Evolutionary conservation across 2,797 vertebrate genomes (phyloP).

Genomic region (Picus viridis): DNA sequence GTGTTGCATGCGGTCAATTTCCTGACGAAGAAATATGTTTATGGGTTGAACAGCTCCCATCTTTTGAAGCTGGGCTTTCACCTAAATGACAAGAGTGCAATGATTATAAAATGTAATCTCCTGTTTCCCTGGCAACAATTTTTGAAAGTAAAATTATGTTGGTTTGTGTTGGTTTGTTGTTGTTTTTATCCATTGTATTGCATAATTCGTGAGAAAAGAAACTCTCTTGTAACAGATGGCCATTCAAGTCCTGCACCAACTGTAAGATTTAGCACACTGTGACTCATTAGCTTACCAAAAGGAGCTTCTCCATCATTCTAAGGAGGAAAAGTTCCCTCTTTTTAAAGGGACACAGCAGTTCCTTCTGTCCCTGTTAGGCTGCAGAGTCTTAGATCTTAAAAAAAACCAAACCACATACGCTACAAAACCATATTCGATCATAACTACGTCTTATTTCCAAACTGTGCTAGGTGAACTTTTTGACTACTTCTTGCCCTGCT

Average conservation of each 20-base stretch:
- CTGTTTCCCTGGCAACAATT: neutral
- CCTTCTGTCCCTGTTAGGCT: neutral
- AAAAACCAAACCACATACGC: neutral
- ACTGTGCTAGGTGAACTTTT: neutral
- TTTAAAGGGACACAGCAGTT: slow-evolving; percentile 8
- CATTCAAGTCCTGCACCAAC: neutral
- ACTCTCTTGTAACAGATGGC: slow-evolving; percentile 21
- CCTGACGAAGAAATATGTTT: slow-evolving; percentile 88
- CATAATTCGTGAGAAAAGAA: neutral
- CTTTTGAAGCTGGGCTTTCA: slow-evolving; percentile 82
- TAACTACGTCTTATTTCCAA: neutral
- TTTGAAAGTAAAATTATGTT: slow-evolving; percentile 9
- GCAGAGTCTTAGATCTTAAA: neutral
- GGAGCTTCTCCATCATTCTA: neutral
- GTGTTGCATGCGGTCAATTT: slow-evolving; percentile 87
- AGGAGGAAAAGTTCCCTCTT: slow-evolving; percentile 15
- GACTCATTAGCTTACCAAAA: slow-evolving; percentile 48
- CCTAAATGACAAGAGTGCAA: slow-evolving; percentile 66
- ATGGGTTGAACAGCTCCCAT: slow-evolving; percentile 86
- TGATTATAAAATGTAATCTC: neutral
- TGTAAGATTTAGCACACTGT: slow-evolving; percentile 27
- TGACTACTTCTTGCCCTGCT: neutral
- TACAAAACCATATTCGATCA: neutral
- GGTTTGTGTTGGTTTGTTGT: too few species aligned
- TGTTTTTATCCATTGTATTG: neutral